A percentile compares a stretch with the other conserved stretches of the same genome.
Evolutionary conservation across 2,113 vertebrate species (phyloP).

Genomic region (Diphyllodes magnificus): DNA sequence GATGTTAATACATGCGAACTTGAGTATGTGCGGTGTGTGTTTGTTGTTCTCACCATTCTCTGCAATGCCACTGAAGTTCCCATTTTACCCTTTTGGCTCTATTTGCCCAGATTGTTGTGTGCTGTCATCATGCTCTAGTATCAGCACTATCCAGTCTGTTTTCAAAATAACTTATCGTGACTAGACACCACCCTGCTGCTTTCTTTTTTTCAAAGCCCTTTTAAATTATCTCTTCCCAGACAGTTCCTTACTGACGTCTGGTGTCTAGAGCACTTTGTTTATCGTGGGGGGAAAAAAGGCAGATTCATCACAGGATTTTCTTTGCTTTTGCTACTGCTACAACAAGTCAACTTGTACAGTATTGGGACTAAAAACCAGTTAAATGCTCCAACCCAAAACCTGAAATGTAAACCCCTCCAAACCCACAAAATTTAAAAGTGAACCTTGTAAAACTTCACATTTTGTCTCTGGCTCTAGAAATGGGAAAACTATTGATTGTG

Average conservation of each 20-base stretch:
- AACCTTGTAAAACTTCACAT: neutral
- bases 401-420: neutral
- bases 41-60: neutral
- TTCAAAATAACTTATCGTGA: constrained; percentile 22
- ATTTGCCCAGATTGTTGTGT: neutral
- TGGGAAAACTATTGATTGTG: neutral
- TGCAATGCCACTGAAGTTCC: neutral
- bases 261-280: constrained; percentile 37
- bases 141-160: constrained; percentile 36
- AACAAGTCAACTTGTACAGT: neutral
- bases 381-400: neutral
- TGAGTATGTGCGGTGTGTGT: neutral
- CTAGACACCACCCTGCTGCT: constrained; percentile 18
- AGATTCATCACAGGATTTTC: constrained; percentile 22
- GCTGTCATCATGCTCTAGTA: neutral
- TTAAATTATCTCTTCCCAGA: constrained; percentile 56
- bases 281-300: neutral
- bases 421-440: neutral
- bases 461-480: neutral
- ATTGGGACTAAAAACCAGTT: neutral
- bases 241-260: constrained; percentile 44
- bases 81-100: neutral
- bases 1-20: accelerated
- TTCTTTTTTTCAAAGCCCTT: neutral
- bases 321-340: neutral